Percentiles rank a stretch among this genome's conserved stretches.
phyloP scores from a whole-genome alignment of 2,888 invertebrate species.

The Synanthedon formicaeformis region DNA sequence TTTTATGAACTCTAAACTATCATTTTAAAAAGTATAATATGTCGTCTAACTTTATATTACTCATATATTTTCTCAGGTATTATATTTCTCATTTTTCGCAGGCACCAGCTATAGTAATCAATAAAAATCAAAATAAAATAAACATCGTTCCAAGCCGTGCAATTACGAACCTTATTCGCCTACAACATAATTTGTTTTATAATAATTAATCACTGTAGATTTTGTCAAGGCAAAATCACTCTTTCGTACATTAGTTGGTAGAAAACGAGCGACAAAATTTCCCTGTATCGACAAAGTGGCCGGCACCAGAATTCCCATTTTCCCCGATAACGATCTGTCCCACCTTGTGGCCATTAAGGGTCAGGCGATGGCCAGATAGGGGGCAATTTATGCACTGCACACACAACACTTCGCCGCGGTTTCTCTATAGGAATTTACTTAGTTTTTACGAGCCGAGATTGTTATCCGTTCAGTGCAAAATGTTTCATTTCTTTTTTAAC shows the following conservation, averaged over 20 bases:
- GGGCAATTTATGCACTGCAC: conserved; percentile 61
- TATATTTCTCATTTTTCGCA: no score
- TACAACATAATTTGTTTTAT: conserved; percentile 5
- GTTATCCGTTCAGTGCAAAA: conserved; percentile 44
- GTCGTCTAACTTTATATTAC: no score
- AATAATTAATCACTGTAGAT: conserved; percentile 20
- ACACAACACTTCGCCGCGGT: conserved; percentile 30
- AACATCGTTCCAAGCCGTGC: not conserved
- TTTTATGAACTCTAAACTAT: no score
- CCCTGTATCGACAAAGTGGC: conserved; percentile 55
- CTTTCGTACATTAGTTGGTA: conserved; percentile 24
- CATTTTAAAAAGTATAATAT: no score
- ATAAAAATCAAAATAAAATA: not conserved
- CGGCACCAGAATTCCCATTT: conserved; percentile 47
- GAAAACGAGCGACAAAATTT: conserved; percentile 51
- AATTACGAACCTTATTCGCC: conserved; percentile 1
- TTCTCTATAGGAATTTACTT: conserved; percentile 43
- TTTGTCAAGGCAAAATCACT: conserved; percentile 15
- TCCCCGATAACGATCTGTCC: conserved; percentile 60
- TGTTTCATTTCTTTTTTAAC: conserved; percentile 20
- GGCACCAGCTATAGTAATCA: no score
- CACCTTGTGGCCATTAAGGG: conserved; percentile 61
- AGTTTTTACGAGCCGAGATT: conserved; percentile 45
- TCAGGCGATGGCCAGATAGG: conserved; percentile 61
- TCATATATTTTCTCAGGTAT: no score